Conservation (phyloP, 2,888 invertebrate species). For the Melanotus villosus region DNA sequence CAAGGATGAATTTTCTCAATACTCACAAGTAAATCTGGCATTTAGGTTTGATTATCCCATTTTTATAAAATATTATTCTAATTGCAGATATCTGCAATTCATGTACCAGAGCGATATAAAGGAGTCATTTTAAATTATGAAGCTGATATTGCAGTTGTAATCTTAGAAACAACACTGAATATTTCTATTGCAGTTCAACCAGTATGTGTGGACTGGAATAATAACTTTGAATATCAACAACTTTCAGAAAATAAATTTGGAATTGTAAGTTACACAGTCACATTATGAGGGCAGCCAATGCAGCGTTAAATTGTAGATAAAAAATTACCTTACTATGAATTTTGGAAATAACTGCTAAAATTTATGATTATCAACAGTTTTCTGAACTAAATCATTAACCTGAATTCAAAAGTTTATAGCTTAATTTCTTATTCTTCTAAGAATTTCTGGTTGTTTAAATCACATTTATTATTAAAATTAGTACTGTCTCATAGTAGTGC, state of each 20-base stretch:
- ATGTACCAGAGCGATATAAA: conserved; percentile 51
- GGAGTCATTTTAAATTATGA: conserved; percentile 55
- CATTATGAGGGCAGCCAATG: not conserved
- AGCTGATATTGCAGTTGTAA: conserved; percentile 63
- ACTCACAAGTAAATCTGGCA: too few species aligned
- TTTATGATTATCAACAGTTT: too few species aligned
- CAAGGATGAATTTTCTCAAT: conserved; percentile 49
- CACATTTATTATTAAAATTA: too few species aligned
- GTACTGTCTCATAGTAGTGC: too few species aligned
- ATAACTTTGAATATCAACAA: conserved; percentile 41
- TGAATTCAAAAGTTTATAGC: too few species aligned
- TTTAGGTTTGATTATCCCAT: too few species aligned
- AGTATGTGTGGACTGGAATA: conserved; percentile 61
- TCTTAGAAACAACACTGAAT: conserved; percentile 56
- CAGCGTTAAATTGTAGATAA: too few species aligned
- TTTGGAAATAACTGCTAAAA: too few species aligned
- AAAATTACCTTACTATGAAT: too few species aligned
- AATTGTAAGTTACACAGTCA: conserved; percentile 50
- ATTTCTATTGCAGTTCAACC: conserved; percentile 61
- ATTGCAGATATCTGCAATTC: conserved; percentile 53
- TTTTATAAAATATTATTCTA: not conserved
- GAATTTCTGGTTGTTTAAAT: too few species aligned
- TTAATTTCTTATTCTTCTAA: too few species aligned
- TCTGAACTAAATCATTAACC: too few species aligned
- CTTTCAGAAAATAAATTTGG: conserved; percentile 44